These are phyloP conservation scores for Eulemur rubriventer DNA, from an alignment of 2,797 vertebrate species.

Conservation along the genomic window DNA sequence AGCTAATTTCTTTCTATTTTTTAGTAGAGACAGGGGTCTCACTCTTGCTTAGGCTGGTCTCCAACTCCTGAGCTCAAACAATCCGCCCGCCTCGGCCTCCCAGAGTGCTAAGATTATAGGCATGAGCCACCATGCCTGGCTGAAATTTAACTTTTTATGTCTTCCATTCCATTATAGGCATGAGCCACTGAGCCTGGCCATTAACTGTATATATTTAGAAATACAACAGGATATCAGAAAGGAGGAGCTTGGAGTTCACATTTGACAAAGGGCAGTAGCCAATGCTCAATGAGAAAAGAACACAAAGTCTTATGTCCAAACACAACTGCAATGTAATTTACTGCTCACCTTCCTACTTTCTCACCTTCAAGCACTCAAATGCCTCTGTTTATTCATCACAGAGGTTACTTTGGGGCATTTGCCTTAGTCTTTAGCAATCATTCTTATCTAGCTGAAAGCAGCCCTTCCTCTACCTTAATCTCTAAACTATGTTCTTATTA, in stretches of 20 bases:
- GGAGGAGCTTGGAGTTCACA: neutral
- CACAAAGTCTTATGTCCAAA: neutral
- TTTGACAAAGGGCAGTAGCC: neutral
- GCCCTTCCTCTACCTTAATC: neutral
- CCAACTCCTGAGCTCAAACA: too few relatives aligned
- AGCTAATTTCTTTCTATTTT: too few relatives aligned
- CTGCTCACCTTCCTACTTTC: neutral
- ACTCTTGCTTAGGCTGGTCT: too few relatives aligned
- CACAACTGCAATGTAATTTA: neutral
- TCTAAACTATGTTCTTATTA: slow-evolving; percentile 13
- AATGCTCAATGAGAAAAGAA: neutral
- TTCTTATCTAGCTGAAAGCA: neutral
- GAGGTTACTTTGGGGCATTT: neutral
- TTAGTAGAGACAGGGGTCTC: too few relatives aligned
- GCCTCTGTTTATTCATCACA: neutral
- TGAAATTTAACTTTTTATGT: too few relatives aligned
- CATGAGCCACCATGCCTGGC: too few relatives aligned
- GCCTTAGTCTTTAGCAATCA: neutral
- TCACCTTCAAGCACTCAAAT: neutral
- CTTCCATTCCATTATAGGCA: too few relatives aligned
- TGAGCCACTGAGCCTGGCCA: neutral
- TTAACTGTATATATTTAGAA: neutral
- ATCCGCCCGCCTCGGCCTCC: too few relatives aligned
- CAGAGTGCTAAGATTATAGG: too few relatives aligned
- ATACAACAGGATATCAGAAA: neutral